A percentile compares a stretch with the other conserved stretches of the same genome.
phyloP scores from a whole-genome alignment of 1,140 invertebrate genomes.

The Phortica variegata region DNA sequence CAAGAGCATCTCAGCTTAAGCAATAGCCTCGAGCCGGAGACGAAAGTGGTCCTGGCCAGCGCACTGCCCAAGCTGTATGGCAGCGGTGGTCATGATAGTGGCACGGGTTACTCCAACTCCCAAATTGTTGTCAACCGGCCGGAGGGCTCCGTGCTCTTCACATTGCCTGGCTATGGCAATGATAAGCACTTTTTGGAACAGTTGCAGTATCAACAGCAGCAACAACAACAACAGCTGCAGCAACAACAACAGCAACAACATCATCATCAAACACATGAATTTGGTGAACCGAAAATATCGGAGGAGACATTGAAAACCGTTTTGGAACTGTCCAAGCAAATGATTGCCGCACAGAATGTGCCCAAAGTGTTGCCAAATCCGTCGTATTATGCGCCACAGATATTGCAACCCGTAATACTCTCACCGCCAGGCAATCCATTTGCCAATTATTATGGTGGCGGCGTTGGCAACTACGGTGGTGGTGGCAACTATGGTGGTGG shows the following conservation, averaged over 20 bases:
- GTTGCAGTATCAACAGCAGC: conserved; percentile 2
- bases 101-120: conserved; percentile 42
- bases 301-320: conserved; percentile 55
- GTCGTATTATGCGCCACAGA: conserved; percentile 35
- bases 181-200: conserved; percentile 6
- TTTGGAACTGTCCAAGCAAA: conserved; percentile 52
- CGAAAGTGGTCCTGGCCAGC: conserved; percentile 38
- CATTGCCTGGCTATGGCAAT: conserved; percentile 25
- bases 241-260: background rate
- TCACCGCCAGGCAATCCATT: conserved; percentile 36
- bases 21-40: conserved; percentile 40
- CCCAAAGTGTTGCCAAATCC: conserved; percentile 47
- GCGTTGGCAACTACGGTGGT: too few species aligned
- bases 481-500: background rate
- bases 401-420: conserved; percentile 40
- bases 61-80: conserved; percentile 18
- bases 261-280: conserved; percentile 27
- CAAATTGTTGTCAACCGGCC: conserved; percentile 56
- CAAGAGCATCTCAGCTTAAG: conserved; percentile 35
- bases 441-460: conserved; percentile 34
- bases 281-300: conserved; percentile 44
- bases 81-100: background rate
- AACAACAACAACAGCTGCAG: conserved; percentile 11
- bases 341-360: conserved; percentile 49
- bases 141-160: conserved; percentile 51